Percentiles rank a stretch among this genome's conserved stretches.
Evolutionary conservation across 2,113 vertebrate species (phyloP).

Genomic region (Trematocara zebra): DNA sequence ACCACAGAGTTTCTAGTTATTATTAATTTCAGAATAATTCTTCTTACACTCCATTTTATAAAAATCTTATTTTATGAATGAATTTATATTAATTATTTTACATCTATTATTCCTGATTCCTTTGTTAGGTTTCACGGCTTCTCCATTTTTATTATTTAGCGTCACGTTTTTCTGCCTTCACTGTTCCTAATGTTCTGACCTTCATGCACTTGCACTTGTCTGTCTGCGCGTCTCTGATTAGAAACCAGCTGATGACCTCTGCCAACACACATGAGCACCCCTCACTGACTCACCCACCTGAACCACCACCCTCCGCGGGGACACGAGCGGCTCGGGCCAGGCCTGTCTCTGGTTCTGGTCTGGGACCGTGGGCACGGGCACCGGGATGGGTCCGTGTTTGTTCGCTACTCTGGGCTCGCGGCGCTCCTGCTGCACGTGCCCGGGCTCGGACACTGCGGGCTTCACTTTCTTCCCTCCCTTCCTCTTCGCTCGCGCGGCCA

Average conservation of each 20-base stretch:
- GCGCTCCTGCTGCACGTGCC: conserved; percentile 52
- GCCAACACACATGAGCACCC: not conserved
- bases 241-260: not conserved
- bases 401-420: conserved; percentile 21
- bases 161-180: not conserved
- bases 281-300: conserved; percentile 2
- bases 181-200: not conserved
- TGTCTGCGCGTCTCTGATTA: not conserved
- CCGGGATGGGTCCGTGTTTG: conserved; percentile 64
- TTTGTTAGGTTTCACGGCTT: not conserved
- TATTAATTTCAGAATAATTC: not conserved
- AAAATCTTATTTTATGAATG: not conserved
- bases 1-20: not conserved
- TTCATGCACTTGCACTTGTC: not conserved
- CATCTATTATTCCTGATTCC: not conserved
- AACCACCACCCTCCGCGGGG: conserved; percentile 84
- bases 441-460: conserved; percentile 28
- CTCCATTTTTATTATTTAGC: not conserved
- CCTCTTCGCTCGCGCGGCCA: conserved; percentile 81
- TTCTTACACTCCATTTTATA: not conserved
- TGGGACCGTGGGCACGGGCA: conserved; percentile 72
- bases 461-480: conserved; percentile 89
- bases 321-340: conserved; percentile 65
- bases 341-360: conserved; percentile 26
- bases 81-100: not conserved